These are phyloP conservation scores for Aspidiotus rigidus DNA, from an alignment of 2,888 invertebrate species.

Conservation along the genomic window DNA sequence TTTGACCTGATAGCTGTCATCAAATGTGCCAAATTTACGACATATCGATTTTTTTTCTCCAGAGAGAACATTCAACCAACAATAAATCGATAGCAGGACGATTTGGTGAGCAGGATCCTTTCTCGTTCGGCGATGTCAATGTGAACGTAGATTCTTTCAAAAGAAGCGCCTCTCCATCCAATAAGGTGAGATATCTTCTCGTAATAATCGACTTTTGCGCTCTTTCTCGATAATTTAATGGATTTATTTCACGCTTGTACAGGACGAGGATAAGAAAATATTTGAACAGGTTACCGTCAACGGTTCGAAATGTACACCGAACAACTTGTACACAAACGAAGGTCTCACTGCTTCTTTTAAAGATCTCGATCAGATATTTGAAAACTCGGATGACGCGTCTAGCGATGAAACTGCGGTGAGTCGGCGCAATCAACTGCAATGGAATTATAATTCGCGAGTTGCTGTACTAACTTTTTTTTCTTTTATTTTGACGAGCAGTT, in stretches of 20 bases:
- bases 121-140: conserved; percentile 17
- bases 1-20: background rate
- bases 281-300: conserved; percentile 47
- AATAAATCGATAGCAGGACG: conserved; percentile 21
- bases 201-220: no score
- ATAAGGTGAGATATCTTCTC: conserved; percentile 5
- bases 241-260: background rate
- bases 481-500: conserved; percentile 47
- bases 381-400: conserved; percentile 81
- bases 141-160: conserved; percentile 13
- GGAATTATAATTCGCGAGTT: background rate
- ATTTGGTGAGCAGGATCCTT: conserved; percentile 17
- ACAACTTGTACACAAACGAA: conserved; percentile 72
- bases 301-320: conserved; percentile 44
- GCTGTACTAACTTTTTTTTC: background rate
- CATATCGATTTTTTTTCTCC: background rate
- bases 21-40: background rate
- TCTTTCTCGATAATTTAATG: background rate
- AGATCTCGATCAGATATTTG: conserved; percentile 90
- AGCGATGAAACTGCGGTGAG: conserved; percentile 61
- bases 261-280: conserved; percentile 41
- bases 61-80: conserved; percentile 3
- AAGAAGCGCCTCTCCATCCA: conserved; percentile 21
- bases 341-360: conserved; percentile 79
- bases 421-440: background rate